A percentile compares a stretch with the other conserved stretches of the same genome.
These are phyloP conservation scores for Chunga burmeisteri DNA, from an alignment of 2,113 vertebrate species.

Conservation along the genomic window DNA sequence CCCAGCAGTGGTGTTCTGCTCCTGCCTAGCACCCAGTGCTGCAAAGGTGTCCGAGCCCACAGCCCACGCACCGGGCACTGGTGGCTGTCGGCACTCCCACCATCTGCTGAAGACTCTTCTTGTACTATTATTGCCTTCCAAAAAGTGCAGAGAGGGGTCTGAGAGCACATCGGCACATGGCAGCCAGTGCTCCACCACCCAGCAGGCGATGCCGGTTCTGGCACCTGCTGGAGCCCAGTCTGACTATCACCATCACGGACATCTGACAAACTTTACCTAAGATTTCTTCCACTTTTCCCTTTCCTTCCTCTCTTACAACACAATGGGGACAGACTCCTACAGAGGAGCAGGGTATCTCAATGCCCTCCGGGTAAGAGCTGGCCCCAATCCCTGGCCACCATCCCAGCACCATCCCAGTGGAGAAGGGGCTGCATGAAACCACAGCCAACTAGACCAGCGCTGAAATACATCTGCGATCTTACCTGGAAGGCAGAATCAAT, in stretches of 20 bases:
- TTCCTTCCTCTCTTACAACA: neutral
- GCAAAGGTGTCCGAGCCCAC: fast-evolving
- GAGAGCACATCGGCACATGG: fast-evolving
- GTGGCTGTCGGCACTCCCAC: neutral
- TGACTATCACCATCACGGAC: neutral
- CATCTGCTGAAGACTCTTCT: neutral
- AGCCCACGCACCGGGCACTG: fast-evolving
- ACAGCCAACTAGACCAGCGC: neutral
- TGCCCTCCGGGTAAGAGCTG: neutral
- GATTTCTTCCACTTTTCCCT: neutral
- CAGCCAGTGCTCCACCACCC: neutral
- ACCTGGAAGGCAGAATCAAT: neutral
- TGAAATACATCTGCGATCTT: neutral
- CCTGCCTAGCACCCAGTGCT: fast-evolving
- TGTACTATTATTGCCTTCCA: neutral
- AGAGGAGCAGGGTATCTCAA: neutral
- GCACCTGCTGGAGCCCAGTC: neutral
- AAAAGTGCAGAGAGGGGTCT: neutral
- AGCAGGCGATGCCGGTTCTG: neutral
- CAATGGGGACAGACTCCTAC: neutral
- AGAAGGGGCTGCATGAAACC: neutral
- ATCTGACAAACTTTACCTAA: fast-evolving
- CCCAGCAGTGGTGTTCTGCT: neutral
- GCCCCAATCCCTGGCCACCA: neutral
- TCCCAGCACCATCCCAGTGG: neutral